These are phyloP conservation scores for Chlorocebus sabaeus DNA, from an alignment of 2,113 vertebrate genomes.

Conservation along the genomic window DNA sequence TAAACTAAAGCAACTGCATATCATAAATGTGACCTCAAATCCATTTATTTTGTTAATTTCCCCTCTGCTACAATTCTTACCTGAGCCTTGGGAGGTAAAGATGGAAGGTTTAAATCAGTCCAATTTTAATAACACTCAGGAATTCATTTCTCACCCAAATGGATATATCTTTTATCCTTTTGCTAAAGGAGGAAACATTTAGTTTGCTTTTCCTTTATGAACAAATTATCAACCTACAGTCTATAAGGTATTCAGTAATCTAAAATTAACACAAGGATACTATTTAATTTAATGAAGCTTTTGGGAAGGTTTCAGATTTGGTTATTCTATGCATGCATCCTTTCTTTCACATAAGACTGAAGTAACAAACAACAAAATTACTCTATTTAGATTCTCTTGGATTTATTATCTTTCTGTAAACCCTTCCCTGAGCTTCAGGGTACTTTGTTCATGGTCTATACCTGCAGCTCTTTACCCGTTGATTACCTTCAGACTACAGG, in stretches of 20 bases:
- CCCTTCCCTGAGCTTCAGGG: fast-evolving
- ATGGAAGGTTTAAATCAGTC: neutral
- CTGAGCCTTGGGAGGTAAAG: neutral
- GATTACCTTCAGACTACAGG: neutral
- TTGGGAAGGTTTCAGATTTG: neutral
- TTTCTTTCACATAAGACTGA: neutral
- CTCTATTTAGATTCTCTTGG: neutral
- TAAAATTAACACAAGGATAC: neutral
- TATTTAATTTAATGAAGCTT: neutral
- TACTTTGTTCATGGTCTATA: neutral
- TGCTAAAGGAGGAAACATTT: neutral
- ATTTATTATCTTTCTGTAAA: neutral
- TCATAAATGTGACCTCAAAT: neutral
- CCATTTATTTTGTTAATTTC: neutral
- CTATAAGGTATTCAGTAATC: neutral
- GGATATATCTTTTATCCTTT: neutral
- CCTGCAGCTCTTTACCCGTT: neutral
- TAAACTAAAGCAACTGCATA: neutral
- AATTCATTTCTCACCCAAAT: neutral
- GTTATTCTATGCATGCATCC: neutral
- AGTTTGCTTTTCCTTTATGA: neutral
- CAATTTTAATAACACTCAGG: neutral
- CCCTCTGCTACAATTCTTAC: neutral
- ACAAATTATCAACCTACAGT: neutral
- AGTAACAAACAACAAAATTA: neutral